phyloP scores from a whole-genome alignment of 2,888 invertebrate genomes.

The Griposia aprilina region DNA sequence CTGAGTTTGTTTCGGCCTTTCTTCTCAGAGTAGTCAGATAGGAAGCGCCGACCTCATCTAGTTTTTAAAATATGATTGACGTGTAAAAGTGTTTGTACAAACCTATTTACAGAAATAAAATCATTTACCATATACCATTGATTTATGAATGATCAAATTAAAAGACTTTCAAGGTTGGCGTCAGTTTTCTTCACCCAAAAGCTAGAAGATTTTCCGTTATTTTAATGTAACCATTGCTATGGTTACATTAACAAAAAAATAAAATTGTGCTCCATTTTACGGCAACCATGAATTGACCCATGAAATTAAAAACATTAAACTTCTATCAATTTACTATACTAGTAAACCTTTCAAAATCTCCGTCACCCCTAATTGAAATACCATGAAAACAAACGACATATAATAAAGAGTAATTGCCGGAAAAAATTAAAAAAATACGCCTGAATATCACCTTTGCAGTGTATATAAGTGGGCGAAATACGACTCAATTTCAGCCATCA shows the following conservation, averaged over 20 bases:
- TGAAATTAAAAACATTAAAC: conserved; percentile 16
- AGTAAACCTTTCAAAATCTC: not conserved
- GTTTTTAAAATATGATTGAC: no score
- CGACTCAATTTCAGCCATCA: conserved; percentile 37
- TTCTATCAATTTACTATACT: not conserved
- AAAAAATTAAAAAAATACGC: conserved; percentile 17
- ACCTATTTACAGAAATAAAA: no score
- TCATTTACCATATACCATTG: no score
- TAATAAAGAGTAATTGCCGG: conserved; percentile 21
- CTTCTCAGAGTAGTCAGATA: no score
- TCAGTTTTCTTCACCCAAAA: no score
- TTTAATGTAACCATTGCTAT: no score
- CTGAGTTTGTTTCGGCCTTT: no score
- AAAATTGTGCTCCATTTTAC: no score
- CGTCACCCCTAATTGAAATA: conserved; percentile 39
- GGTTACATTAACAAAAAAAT: no score
- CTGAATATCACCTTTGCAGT: conserved; percentile 42
- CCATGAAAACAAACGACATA: conserved; percentile 45
- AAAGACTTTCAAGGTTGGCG: not conserved
- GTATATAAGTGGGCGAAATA: conserved; percentile 29
- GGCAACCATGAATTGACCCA: not conserved
- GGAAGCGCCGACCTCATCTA: no score
- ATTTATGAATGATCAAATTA: not conserved
- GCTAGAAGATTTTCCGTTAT: not conserved
- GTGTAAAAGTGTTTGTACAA: no score